Base-by-base conservation (phyloP, 2,113 vertebrate species). In the Centropus unirufus region DNA sequence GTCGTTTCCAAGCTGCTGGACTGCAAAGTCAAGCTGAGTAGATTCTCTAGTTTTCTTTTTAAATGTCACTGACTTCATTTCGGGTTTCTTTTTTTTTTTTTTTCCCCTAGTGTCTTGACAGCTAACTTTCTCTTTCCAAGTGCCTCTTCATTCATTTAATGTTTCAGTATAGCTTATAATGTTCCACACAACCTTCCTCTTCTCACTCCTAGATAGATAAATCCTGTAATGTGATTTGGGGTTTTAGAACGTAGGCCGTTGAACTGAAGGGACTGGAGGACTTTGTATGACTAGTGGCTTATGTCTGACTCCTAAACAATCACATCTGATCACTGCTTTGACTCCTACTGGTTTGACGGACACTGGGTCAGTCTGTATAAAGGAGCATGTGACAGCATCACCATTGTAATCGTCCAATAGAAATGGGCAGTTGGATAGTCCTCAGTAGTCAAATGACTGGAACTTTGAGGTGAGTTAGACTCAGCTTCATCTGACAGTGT, bases 21-120 rank as follows among this genome's bases (percentile, higher is more conserved):
- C 83, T 91, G 86, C 68, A 93, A 89, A 96, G 58, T 89, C 92
- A 95, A 93, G 93, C 87, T 89, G 81, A 93, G 70, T 95, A 82
- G 42, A 69, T 95, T 93, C 69, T 95, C 29, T 95, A 59, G 49
- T 80, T 96, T 97, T 96, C 92, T 94, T 97, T 97, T 90, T 76
- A 97, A 97, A 96, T 97, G 95, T 94, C 96, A 97, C 93, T 96
- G 92, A 90, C 69, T 92, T 92, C 62, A 87, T 97, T 97, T 97
- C 90, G 67, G 90, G 24, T 87, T 93, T 86, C 21, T 54, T 75
- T 87, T 26, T 57, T 66, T 75, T 82, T 36, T 57, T 40, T 23
- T 47, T 47, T 49, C 21, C 46, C 46, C 76, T 90, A 42, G 80
- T 94, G 67, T 94, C 94, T 97, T 83, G 57, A 82, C 74, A 84